These are phyloP conservation scores for Steatornis caripensis DNA, from an alignment of 2,113 vertebrate species.

Conservation along the genomic window DNA sequence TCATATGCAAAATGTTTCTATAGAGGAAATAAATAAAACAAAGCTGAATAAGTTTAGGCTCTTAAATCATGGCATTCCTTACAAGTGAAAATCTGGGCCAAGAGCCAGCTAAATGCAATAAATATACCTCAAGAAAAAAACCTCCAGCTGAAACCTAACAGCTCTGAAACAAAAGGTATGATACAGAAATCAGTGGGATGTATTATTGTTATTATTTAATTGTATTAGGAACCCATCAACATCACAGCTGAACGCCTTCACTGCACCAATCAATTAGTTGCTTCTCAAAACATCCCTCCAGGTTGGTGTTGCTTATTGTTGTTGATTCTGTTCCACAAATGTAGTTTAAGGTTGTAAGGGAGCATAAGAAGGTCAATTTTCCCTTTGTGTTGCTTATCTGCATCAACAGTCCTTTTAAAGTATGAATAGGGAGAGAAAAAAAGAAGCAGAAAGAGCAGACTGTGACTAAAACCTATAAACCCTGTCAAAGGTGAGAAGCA, in stretches of 20 bases:
- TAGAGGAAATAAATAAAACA: constrained; percentile 27
- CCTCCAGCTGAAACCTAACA: background rate
- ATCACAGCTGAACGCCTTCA: background rate
- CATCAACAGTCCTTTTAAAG: background rate
- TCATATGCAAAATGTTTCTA: constrained; percentile 28
- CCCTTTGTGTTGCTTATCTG: background rate
- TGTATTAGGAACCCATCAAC: background rate
- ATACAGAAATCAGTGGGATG: background rate
- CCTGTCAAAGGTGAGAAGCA: background rate
- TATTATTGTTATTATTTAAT: background rate
- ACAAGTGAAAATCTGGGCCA: background rate
- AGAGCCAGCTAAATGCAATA: background rate
- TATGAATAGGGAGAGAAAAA: background rate
- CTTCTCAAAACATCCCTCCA: background rate
- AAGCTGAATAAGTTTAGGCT: background rate
- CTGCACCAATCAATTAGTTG: background rate
- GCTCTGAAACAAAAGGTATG: background rate
- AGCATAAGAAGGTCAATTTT: background rate
- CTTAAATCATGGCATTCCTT: background rate
- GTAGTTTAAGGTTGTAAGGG: background rate
- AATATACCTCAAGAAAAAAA: background rate
- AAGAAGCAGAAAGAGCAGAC: background rate
- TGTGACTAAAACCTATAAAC: background rate
- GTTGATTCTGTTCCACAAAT: background rate
- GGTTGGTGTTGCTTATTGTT: background rate